Base-by-base conservation (phyloP, 2,113 vertebrate genomes). In the Rissa tridactyla region DNA sequence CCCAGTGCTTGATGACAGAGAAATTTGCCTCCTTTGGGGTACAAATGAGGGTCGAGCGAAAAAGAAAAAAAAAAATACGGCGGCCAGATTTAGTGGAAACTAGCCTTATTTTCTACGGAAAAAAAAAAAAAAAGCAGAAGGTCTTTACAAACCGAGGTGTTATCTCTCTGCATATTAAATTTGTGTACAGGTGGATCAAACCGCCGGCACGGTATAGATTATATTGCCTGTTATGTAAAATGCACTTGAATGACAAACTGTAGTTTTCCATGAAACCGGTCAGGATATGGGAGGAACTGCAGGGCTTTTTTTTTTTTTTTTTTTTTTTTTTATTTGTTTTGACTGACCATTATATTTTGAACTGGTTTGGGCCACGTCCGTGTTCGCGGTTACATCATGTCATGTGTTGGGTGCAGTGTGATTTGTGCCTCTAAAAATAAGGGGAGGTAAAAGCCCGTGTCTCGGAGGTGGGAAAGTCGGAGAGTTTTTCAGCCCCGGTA, bases 351-450 rank as follows among this genome's bases (percentile, higher is more conserved):
- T 97, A 44, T 81, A 85, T 95, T 97, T 97, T 85, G 92, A 93
- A 49, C 88, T 68, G 94, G 83, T 94, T 96, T 77, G 92, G 96
- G 95, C 88, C 95, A 26, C 89, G 97, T 94, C 96, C 27, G 92
- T 64, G 66, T 64, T 64, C 62, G 75, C 60, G 96, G 97, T 98
- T 98, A 98, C 98, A 97, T 98, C 97, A 98, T 96, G 96, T 95
- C 98, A 96, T 98, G 97, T 97, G 98, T 95, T 98, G 82, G 32
- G 95, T 96, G 32, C 96, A 15, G 82, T 97, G 92, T 91, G 97
- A 98, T 98, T 97, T 95, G 97, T 97, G 95, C 79, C 96, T 93
- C 97, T 98, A 97, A 97, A 98, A 98, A 98, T 98, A 98, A 97
- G 91, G 88, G 52, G 94, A 98, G 97, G 97, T 89, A 91, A 92